Percentiles rank a stretch among this genome's conserved stretches.
Evolutionary conservation across 1,140 invertebrate genomes (phyloP).

Genomic region (Palaemon carinicauda): DNA sequence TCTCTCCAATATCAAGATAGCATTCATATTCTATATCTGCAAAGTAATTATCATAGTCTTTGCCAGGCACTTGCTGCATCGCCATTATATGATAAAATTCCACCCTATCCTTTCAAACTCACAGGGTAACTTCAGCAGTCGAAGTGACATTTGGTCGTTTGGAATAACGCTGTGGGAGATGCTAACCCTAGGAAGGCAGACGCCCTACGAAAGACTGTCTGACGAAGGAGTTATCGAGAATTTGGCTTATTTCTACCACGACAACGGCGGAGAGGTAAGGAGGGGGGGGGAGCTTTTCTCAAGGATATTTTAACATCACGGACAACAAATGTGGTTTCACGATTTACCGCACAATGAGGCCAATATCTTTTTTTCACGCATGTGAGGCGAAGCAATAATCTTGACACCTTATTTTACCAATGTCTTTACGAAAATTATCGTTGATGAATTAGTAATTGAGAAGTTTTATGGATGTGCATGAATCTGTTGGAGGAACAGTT

Average conservation of each 20-base stretch:
- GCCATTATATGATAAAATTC: not conserved
- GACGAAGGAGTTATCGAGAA: constrained; percentile 84
- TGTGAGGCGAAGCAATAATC: too few relatives aligned
- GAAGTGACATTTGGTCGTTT: constrained; percentile 89
- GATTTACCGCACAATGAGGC: too few relatives aligned
- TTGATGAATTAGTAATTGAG: too few relatives aligned
- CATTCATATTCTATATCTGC: too few relatives aligned
- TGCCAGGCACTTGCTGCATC: not conserved
- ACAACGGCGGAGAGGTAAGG: constrained; percentile 29
- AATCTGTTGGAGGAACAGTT: too few relatives aligned
- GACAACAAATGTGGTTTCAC: too few relatives aligned
- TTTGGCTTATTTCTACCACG: constrained; percentile 71
- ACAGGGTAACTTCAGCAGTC: constrained; percentile 81
- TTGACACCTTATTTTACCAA: too few relatives aligned
- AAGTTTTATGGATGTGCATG: too few relatives aligned
- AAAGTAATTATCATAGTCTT: not conserved
- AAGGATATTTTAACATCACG: too few relatives aligned
- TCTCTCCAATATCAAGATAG: too few relatives aligned
- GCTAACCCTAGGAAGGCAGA: constrained; percentile 82
- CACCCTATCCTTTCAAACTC: not conserved
- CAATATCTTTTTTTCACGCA: too few relatives aligned
- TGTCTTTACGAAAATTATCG: too few relatives aligned
- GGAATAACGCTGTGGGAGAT: constrained; percentile 90
- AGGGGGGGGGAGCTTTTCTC: not conserved
- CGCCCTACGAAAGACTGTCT: constrained; percentile 78